These are phyloP conservation scores for cat (Felis catus) DNA, from an alignment of 2,113 vertebrate genomes.

Conservation along the genomic window F.catus_Fca126_mat1.0 CM031419.1:66019501-66020000, in stretches of 20 bases:
- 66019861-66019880: background rate
- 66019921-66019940: background rate
- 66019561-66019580: background rate
- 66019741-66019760: background rate
- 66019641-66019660: too few relatives aligned
- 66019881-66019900: background rate
- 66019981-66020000: background rate
- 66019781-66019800: background rate
- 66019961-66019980: background rate
- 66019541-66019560: background rate
- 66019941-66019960: background rate
- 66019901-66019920: background rate
- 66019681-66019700: too few relatives aligned
- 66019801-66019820: background rate
- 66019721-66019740: background rate
- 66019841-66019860: background rate
- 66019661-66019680: too few relatives aligned
- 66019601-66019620: background rate
- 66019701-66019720: too few relatives aligned
- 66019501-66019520: background rate
- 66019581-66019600: background rate
- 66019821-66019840: background rate
- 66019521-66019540: background rate
- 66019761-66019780: background rate
- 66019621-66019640: background rate